Conservation (phyloP, 1,140 invertebrate genomes). For the Mylabris phalerata region DNA sequence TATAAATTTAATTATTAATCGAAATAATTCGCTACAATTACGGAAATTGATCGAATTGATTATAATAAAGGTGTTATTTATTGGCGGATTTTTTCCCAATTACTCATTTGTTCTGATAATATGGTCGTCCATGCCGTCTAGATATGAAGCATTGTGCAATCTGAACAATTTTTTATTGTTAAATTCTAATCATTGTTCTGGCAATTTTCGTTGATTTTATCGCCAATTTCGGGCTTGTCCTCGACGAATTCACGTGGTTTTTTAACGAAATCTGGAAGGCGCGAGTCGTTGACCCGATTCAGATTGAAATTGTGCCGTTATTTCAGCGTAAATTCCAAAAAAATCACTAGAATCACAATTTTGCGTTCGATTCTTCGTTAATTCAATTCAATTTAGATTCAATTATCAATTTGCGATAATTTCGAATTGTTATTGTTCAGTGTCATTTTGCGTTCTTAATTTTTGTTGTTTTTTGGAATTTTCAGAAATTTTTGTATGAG, state of each 20-base stretch:
- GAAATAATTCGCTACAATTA: not conserved
- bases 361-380: too few species aligned
- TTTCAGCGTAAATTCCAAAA: not conserved
- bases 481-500: constrained; percentile 97
- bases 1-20: not conserved
- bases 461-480: constrained; percentile 31
- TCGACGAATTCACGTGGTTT: not conserved
- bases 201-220: not conserved
- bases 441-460: not conserved
- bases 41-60: constrained; percentile 9
- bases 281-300: constrained; percentile 20
- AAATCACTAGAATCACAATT: not conserved
- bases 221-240: not conserved
- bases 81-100: constrained; percentile 4
- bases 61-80: constrained; percentile 4
- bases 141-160: constrained; percentile 15
- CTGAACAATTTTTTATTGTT: not conserved
- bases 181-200: not conserved
- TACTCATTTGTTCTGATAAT: constrained; percentile 10
- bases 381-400: too few species aligned
- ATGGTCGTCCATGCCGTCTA: constrained; percentile 18
- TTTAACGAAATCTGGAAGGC: too few species aligned
- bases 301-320: not conserved
- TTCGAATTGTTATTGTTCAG: too few species aligned
- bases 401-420: too few species aligned